A percentile compares a stretch with the other conserved stretches of the same genome.
Conservation (phyloP, 2,888 invertebrate species). For the Linnaemya vulpina region DNA sequence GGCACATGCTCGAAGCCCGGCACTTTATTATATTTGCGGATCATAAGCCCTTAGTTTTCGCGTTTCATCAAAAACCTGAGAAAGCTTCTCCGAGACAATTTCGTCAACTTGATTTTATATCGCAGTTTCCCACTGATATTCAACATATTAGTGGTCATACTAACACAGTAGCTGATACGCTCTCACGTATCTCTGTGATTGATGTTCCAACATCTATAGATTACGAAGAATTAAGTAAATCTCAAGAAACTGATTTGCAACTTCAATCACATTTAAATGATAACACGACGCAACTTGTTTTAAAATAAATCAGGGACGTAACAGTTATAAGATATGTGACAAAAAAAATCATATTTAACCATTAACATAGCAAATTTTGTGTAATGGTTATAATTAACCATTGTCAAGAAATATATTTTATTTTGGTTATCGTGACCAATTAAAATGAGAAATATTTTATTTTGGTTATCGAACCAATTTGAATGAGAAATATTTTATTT, state of each 20-base stretch:
- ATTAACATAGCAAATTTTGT: no score
- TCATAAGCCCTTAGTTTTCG: background rate
- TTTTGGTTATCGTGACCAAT: no score
- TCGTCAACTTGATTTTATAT: constrained; percentile 1
- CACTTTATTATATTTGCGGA: background rate
- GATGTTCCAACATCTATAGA: background rate
- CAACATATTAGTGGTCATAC: background rate
- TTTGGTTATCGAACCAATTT: no score
- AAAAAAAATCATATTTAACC: no score
- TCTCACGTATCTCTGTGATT: background rate
- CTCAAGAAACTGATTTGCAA: constrained; percentile 5
- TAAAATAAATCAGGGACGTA: background rate
- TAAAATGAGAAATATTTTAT: no score
- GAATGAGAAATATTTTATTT: no score
- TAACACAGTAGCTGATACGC: background rate
- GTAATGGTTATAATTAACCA: no score
- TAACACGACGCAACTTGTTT: background rate
- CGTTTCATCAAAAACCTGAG: background rate
- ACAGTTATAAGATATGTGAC: no score
- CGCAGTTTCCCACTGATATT: background rate
- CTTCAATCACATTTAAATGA: constrained; percentile 9
- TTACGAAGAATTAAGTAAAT: constrained; percentile 17
- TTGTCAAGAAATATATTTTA: no score
- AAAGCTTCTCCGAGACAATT: background rate
- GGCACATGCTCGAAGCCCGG: constrained; percentile 8